Evolutionary conservation across 2,888 invertebrate genomes (phyloP), one percentile per base, ranked within the genome.

Genomic region (Sphaeridia pumilis): DNA sequence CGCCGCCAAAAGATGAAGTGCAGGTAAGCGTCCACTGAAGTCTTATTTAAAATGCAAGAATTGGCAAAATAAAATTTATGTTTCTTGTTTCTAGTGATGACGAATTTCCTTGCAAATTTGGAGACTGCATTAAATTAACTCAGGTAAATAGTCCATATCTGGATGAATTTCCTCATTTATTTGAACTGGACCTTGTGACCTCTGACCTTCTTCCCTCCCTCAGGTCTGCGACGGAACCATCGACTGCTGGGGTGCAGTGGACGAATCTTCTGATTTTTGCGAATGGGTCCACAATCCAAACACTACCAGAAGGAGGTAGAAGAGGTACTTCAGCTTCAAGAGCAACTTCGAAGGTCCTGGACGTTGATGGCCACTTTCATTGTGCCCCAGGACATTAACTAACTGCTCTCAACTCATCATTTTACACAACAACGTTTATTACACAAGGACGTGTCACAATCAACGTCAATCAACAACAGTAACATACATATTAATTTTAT

Each of bases 71-170:
- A 52, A 26, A 31, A 31, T 36, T 41, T 24, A 12, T 17, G 14
- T 12, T 35, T 4, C 22, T 10, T 31, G 31, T 14, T 14, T 10
- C 31, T 31, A 38, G 58, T 1, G 4, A 42, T 12, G 57, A 57
- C n/a, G 60, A 64, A 31, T 64, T 64, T 42, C 58, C 54, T 31
- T 64, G 63, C 46, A 61, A 64, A 22, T 64, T 64, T 28, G 63
- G 63, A 3, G 63, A 54, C 25, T 64, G 63, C 34, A 61, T 61
- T 2, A 53, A 58, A 45, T 26, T 59, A 1, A 55, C 52, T 17
- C 25, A 58, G 45, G 61, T 63, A 22, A 45, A 20, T 20, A 10
- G 7, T 31, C 31, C 14, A 7, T 31, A 7, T 14, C 10, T 31
- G 7, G 7, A 10, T 7, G 7, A 31, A 31, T 31, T 31, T 10